These are phyloP conservation scores for Rattus rattus DNA, from an alignment of 2,113 vertebrate species.

Conservation along the genomic window DNA sequence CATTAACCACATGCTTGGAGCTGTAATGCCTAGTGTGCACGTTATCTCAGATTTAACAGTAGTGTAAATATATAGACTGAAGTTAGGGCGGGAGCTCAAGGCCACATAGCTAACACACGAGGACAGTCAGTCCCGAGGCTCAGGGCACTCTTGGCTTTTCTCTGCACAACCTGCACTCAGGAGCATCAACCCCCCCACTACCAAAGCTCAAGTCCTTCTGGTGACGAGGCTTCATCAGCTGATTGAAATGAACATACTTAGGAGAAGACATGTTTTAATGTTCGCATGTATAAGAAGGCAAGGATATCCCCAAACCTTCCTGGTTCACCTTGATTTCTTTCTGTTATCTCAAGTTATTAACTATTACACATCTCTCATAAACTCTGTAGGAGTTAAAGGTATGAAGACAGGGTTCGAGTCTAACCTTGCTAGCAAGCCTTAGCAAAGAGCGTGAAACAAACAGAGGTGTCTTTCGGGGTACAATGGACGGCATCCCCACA, in stretches of 20 bases:
- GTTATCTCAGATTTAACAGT: background rate
- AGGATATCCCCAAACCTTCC: background rate
- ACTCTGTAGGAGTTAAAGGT: background rate
- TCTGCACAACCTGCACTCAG: background rate
- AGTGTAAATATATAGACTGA: background rate
- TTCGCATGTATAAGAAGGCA: background rate
- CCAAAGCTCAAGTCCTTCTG: background rate
- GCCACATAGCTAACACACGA: background rate
- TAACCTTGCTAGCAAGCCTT: background rate
- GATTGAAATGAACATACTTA: slow-evolving; percentile 30
- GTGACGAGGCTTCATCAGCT: background rate
- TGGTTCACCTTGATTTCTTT: background rate
- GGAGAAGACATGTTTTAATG: background rate
- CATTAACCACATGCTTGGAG: background rate
- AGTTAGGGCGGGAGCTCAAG: background rate
- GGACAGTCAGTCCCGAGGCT: background rate
- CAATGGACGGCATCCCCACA: background rate
- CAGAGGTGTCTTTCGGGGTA: background rate
- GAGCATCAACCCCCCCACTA: background rate
- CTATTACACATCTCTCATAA: background rate
- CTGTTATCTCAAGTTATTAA: background rate
- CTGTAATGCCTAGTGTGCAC: background rate
- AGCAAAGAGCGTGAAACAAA: background rate
- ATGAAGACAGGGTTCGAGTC: background rate
- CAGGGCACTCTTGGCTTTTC: background rate